These are phyloP conservation scores for Trachythela sp. DNA, from an alignment of 64 coral and sea anemone genomes.

Conservation along the genomic window DNA sequence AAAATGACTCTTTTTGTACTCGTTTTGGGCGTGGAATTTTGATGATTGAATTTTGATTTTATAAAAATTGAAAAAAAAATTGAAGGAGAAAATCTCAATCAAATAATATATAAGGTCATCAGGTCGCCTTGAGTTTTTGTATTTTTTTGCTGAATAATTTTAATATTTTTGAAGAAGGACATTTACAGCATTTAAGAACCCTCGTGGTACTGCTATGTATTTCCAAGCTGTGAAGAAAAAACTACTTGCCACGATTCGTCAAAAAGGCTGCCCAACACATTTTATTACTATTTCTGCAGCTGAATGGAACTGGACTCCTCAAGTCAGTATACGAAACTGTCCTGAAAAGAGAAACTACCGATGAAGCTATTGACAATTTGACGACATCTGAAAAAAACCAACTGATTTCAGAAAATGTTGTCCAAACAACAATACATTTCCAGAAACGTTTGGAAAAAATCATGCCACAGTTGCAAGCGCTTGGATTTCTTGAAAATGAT, in stretches of 20 bases:
- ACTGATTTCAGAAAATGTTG: constrained; percentile 3
- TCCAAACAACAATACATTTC: neutral
- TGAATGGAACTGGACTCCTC: constrained; percentile 14
- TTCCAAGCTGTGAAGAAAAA: constrained; percentile 1
- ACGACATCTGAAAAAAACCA: neutral
- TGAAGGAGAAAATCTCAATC: too few relatives aligned
- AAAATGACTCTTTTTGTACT: too few relatives aligned
- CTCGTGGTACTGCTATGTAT: constrained; percentile 23
- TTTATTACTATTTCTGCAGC: constrained; percentile 20
- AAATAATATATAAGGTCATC: too few relatives aligned
- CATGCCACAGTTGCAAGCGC: neutral
- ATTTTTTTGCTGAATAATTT: too few relatives aligned
- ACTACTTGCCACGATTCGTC: neutral
- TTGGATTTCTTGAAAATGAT: neutral
- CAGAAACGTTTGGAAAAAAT: neutral
- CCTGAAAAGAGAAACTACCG: neutral
- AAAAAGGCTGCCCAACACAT: constrained; percentile 15
- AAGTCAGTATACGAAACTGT: constrained; percentile 23
- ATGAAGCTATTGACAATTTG: neutral
- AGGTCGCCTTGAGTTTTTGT: too few relatives aligned
- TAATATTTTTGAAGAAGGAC: too few relatives aligned
- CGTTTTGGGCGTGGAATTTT: too few relatives aligned
- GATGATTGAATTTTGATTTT: too few relatives aligned
- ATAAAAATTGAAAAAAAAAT: too few relatives aligned
- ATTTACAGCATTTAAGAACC: constrained; percentile 17